A percentile compares a stretch with the other conserved stretches of the same genome.
Conservation (phyloP, 2,888 invertebrate species). For the Drosophila nigricruria region DNA sequence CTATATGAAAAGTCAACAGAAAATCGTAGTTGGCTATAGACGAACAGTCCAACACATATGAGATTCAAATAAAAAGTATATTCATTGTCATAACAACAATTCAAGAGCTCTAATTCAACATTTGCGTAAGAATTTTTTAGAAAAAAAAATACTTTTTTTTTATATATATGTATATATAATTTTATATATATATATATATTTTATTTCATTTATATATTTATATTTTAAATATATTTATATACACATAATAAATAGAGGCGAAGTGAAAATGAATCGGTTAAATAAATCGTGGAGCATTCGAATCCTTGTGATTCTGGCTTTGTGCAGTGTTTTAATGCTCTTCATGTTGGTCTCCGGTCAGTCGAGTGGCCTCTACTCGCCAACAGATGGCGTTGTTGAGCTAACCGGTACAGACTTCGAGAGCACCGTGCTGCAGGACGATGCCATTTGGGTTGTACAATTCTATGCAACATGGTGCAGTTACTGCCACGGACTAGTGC, state of each 20-base stretch:
- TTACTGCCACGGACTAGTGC: constrained; percentile 4
- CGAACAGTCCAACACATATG: background rate
- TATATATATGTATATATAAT: background rate
- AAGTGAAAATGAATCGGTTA: background rate
- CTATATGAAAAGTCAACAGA: too few relatives aligned
- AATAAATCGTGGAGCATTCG: background rate
- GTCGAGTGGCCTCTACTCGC: background rate
- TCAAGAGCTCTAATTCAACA: background rate
- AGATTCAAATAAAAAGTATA: background rate
- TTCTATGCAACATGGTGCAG: constrained; percentile 31
- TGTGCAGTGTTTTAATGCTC: background rate
- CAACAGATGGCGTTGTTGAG: constrained; percentile 15
- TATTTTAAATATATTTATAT: background rate
- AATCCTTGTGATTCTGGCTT: background rate
- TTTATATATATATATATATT: background rate
- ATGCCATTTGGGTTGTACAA: constrained; percentile 24
- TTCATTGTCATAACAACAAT: background rate
- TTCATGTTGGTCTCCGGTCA: background rate
- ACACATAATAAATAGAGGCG: background rate
- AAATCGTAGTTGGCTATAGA: background rate
- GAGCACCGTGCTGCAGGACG: constrained; percentile 15
- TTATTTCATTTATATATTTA: too few relatives aligned
- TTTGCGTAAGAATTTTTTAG: background rate
- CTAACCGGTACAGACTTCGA: background rate
- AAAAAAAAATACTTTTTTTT: background rate